Percentiles rank a stretch among this genome's conserved stretches.
phyloP scores from a whole-genome alignment of 1,140 invertebrate species.

The Orius laevigatus region DNA sequence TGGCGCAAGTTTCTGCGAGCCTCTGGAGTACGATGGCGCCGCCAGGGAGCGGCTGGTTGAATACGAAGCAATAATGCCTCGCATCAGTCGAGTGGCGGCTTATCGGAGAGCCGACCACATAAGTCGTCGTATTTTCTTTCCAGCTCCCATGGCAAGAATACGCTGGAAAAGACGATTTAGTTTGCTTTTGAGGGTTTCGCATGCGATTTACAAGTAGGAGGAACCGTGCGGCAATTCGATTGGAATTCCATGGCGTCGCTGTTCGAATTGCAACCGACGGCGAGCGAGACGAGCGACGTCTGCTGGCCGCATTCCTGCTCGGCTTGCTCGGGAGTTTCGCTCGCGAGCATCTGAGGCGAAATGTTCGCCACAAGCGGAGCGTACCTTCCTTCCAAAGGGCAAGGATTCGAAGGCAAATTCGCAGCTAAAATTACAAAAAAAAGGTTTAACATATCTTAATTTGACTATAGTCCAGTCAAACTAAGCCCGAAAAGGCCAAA shows the following conservation, averaged over 20 bases:
- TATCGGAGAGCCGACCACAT: constrained; percentile 39
- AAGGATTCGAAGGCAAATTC: constrained; percentile 29
- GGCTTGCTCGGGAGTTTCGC: constrained; percentile 22
- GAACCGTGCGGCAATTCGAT: constrained; percentile 34
- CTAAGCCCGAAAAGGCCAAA: no score
- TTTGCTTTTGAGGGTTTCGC: background rate
- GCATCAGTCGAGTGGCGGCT: constrained; percentile 27
- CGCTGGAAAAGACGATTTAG: constrained; percentile 28
- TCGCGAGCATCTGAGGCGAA: constrained; percentile 12
- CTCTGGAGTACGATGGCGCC: constrained; percentile 12
- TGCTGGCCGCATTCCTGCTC: constrained; percentile 19
- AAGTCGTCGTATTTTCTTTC: constrained; percentile 46
- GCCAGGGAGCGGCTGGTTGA: constrained; percentile 14
- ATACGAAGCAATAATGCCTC: constrained; percentile 28
- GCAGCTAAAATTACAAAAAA: constrained; percentile 27
- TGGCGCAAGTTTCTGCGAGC: constrained; percentile 16
- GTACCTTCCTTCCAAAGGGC: constrained; percentile 33
- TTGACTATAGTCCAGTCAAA: no score
- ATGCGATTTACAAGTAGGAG: constrained; percentile 13
- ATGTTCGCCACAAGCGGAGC: constrained; percentile 22
- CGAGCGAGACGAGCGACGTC: constrained; percentile 35
- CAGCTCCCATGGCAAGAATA: constrained; percentile 50
- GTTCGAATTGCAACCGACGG: constrained; percentile 42
- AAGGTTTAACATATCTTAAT: no score
- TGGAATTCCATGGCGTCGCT: constrained; percentile 55